Evolutionary conservation across 2,113 vertebrate genomes (phyloP), one percentile per base, ranked within the genome.

Genomic region (Caracal caracal): DNA sequence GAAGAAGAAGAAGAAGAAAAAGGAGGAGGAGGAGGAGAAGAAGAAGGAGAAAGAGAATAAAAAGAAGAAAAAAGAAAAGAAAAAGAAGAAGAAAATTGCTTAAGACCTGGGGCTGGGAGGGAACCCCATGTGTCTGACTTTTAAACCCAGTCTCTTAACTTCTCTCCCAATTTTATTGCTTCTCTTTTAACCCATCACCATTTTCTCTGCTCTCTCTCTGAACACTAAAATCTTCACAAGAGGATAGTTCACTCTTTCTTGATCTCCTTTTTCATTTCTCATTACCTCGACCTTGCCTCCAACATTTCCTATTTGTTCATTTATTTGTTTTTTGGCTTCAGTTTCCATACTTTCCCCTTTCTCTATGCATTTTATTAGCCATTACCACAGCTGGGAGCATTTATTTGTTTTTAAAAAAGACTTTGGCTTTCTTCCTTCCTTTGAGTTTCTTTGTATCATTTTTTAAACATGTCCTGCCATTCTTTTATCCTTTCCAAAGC

Each of bases 341-440:
- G 1, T 78, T 75, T 47, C 68, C 37, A 37, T 56, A 33, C 63
- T 43, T 35, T 49, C 2, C 12, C 40, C 66, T 70, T 81, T 86
- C 93, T 96, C 24, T 61, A 47, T 92, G 85, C 71, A 78, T 91
- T 90, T 94, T 63, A 65, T 95, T 96, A 96, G 78, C 71, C 43
- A 78, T 82, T n/a, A 61, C 93, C 92, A 71, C 96, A 97, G 93
- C 92, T 97, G 92, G 96, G 91, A 97, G 33, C 82, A 96, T 94
- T 97, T 96, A 90, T 96, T 96, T 96, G 51, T 76, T 73, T 96
- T 94, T 90, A 59, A 66, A 90, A 71, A 86, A 83, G 93, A 59
- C 76, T 82, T 91, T 96, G 96, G 95, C 96, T 97, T 96, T 78
- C 73, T 93, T 84, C 84, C 94, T 83, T 87, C 71, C 61, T 91